A percentile compares a stretch with the other conserved stretches of the same genome.
These are phyloP conservation scores for Dusona sp. DNA, from an alignment of 2,888 invertebrate genomes.

Conservation along the genomic window DNA sequence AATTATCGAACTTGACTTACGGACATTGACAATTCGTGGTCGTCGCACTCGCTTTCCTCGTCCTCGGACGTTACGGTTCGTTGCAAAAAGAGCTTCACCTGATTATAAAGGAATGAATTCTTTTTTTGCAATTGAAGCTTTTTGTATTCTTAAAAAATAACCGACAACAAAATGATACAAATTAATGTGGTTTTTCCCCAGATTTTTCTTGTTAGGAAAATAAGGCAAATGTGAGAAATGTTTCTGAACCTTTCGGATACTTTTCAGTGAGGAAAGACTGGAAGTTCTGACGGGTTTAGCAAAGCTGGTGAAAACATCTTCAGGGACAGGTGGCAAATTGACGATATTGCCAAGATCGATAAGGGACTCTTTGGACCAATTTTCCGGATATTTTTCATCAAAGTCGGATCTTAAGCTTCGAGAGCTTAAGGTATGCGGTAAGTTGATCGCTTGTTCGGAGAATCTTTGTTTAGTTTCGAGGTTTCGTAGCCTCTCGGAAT, in stretches of 20 bases:
- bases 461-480: constrained; percentile 77
- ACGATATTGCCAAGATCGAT: constrained; percentile 84
- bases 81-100: constrained; percentile 84
- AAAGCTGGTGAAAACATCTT: constrained; percentile 84
- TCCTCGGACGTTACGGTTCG: constrained; percentile 84
- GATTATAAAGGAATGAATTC: not conserved
- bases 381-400: constrained; percentile 85
- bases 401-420: constrained; percentile 83
- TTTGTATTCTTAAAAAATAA: not conserved
- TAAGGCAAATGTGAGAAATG: too few relatives aligned
- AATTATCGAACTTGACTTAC: constrained; percentile 49
- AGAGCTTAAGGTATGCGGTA: constrained; percentile 74
- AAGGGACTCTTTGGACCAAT: constrained; percentile 84
- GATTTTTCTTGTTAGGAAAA: too few relatives aligned
- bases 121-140: not conserved
- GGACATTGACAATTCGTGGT: constrained; percentile 68
- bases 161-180: not conserved
- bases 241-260: constrained; percentile 82
- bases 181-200: not conserved
- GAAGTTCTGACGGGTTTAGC: constrained; percentile 84
- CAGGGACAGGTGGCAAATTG: constrained; percentile 85
- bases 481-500: constrained; percentile 82
- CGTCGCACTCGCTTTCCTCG: constrained; percentile 83
- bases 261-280: constrained; percentile 85
- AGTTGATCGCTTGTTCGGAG: constrained; percentile 70